Evolutionary conservation across 2,113 vertebrate genomes (phyloP).

Genomic region (Eclectus roratus): DNA sequence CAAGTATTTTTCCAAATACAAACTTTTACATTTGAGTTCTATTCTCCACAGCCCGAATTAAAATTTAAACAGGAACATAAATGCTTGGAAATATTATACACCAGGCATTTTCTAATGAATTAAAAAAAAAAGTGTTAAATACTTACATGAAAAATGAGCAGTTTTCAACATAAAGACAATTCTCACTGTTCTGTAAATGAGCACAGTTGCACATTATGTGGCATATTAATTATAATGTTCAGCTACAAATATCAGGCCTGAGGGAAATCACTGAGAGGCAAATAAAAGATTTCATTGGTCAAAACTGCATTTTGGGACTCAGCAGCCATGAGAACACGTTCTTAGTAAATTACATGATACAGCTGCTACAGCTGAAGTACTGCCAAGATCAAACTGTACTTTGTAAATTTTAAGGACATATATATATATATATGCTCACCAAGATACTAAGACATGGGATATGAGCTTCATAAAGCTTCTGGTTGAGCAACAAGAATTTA

Average conservation of each 20-base stretch:
- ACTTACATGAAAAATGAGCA: constrained; percentile 6
- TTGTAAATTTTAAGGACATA: background rate
- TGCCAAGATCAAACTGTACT: background rate
- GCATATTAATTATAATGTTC: constrained; percentile 27
- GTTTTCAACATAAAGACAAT: background rate
- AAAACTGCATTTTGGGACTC: background rate
- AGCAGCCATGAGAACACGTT: background rate
- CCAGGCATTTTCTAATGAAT: background rate
- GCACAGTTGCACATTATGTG: background rate
- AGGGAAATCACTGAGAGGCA: background rate
- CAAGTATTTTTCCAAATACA: background rate
- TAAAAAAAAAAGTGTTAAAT: background rate
- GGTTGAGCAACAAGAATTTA: background rate
- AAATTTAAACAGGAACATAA: constrained; percentile 30
- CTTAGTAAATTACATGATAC: constrained; percentile 11
- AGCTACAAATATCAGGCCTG: background rate
- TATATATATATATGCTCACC: background rate
- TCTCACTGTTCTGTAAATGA: background rate
- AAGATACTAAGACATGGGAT: background rate
- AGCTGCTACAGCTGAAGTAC: constrained; percentile 19
- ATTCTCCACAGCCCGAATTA: constrained; percentile 20
- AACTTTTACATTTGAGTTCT: background rate
- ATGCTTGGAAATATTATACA: background rate
- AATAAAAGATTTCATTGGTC: background rate
- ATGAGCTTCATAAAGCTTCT: background rate